phyloP scores from a whole-genome alignment of 2,888 invertebrate species.

The Drosophila leonis region DNA sequence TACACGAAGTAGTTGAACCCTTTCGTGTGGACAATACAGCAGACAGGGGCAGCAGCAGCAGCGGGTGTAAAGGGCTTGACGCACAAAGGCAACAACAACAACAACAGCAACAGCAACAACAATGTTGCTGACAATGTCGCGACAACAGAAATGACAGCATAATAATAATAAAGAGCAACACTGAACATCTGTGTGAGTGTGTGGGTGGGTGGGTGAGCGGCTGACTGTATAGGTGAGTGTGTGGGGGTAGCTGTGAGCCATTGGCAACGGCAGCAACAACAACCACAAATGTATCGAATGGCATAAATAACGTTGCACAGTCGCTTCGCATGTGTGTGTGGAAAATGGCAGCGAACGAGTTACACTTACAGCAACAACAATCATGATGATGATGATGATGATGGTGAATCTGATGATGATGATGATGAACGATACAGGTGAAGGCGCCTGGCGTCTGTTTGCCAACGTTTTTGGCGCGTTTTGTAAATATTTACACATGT shows the following conservation, averaged over 20 bases:
- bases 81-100: constrained; percentile 47
- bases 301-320: constrained; percentile 70
- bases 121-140: constrained; percentile 76
- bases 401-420: constrained; percentile 43
- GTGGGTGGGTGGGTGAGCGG: constrained; percentile 6
- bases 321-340: constrained; percentile 17
- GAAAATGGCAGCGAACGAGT: constrained; percentile 46
- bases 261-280: constrained; percentile 27
- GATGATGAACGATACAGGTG: constrained; percentile 56
- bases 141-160: constrained; percentile 78
- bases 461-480: constrained; percentile 79
- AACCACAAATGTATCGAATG: constrained; percentile 66
- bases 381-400: constrained; percentile 22
- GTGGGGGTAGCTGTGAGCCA: constrained; percentile 16
- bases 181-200: not conserved
- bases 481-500: constrained; percentile 81
- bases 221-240: too few relatives aligned
- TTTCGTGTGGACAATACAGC: constrained; percentile 24
- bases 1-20: constrained; percentile 48
- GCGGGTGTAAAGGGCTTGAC: not conserved
- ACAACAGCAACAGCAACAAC: constrained; percentile 60
- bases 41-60: not conserved
- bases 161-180: constrained; percentile 71
- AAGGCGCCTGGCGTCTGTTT: constrained; percentile 75
- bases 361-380: constrained; percentile 39